Evolutionary conservation across 2,113 vertebrate species (phyloP).

Genomic region (Pachypanchax playfairii): DNA sequence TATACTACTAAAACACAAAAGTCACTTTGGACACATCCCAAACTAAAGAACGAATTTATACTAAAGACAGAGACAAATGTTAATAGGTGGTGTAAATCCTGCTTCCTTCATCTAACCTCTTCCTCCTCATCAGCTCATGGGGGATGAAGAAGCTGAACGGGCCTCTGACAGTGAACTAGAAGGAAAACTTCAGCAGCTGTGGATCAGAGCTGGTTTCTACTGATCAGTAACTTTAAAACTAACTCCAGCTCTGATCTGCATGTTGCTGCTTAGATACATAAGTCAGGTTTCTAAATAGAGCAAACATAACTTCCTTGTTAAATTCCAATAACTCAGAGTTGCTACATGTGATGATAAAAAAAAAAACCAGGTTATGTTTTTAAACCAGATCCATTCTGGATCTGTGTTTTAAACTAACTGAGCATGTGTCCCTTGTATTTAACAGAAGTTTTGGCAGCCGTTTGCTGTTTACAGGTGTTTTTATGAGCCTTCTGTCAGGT

Average conservation of each 20-base stretch:
- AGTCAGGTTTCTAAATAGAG: neutral
- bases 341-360: neutral
- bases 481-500: accelerated
- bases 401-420: conserved; percentile 17
- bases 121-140: neutral
- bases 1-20: neutral
- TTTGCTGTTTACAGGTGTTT: too few relatives aligned
- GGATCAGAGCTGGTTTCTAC: conserved; percentile 17
- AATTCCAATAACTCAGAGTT: neutral
- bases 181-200: neutral
- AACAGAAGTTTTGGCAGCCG: conserved; percentile 36
- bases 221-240: neutral
- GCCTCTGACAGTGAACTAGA: neutral
- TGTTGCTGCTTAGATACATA: neutral
- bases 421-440: conserved; percentile 35
- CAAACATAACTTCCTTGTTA: too few relatives aligned
- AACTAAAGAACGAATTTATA: neutral
- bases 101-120: conserved; percentile 13
- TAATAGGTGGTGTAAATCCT: conserved; percentile 15
- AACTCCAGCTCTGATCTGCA: conserved; percentile 1
- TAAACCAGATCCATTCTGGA: neutral
- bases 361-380: neutral
- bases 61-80: conserved; percentile 19
- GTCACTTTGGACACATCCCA: neutral
- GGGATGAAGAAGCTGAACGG: conserved; percentile 18